phyloP scores from a whole-genome alignment of 2,113 vertebrate species.

The Podarcis raffonei region DNA sequence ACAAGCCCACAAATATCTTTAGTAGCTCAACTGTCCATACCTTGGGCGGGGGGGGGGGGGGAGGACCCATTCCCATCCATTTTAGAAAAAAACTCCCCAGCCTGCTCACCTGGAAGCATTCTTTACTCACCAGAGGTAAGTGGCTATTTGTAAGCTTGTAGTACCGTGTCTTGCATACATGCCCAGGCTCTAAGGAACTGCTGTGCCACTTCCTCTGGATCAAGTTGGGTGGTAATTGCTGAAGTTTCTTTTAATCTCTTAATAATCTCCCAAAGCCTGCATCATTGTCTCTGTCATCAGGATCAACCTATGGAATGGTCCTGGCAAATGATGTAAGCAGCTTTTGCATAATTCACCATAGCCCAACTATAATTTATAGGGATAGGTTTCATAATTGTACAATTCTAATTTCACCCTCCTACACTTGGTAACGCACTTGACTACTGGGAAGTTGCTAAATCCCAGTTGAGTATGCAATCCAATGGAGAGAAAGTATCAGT shows the following conservation, averaged over 20 bases:
- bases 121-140: too few relatives aligned
- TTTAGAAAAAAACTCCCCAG: too few relatives aligned
- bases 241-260: background rate
- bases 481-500: too few relatives aligned
- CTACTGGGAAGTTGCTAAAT: too few relatives aligned
- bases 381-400: background rate
- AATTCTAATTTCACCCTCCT: background rate
- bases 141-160: too few relatives aligned
- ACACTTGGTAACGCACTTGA: background rate
- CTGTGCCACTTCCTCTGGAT: background rate
- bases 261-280: background rate
- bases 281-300: background rate
- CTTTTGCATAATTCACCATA: background rate
- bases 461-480: too few relatives aligned
- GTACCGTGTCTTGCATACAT: background rate
- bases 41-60: too few relatives aligned
- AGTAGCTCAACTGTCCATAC: background rate
- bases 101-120: too few relatives aligned
- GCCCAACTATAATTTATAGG: background rate
- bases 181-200: background rate
- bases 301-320: too few relatives aligned
- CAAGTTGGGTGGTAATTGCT: background rate
- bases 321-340: too few relatives aligned
- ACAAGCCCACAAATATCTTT: background rate
- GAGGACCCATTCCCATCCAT: too few relatives aligned